These are phyloP conservation scores for Coregonus suidteri DNA, from an alignment of 2,797 vertebrate species.

Conservation along the genomic window DNA sequence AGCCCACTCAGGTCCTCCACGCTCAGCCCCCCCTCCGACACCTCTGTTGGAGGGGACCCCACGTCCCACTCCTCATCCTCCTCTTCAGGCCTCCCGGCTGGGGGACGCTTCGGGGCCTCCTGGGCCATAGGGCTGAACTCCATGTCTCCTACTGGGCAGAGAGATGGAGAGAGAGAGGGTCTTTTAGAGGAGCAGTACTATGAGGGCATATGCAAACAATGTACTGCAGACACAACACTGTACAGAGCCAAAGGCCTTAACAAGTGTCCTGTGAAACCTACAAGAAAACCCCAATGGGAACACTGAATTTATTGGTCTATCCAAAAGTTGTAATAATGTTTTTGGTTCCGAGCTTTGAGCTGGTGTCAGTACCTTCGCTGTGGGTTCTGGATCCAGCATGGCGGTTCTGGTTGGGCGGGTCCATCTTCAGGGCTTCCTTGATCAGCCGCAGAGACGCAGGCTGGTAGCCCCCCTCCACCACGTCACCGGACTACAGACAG, in stretches of 20 bases:
- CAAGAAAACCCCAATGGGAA: background rate
- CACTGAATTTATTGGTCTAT: background rate
- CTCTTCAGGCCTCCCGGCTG: slow-evolving; percentile 51
- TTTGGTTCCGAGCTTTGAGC: slow-evolving; percentile 3
- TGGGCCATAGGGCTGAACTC: slow-evolving; percentile 17
- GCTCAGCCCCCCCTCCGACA: slow-evolving; percentile 67
- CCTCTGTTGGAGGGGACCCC: slow-evolving; percentile 53
- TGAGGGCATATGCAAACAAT: background rate
- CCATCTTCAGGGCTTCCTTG: slow-evolving; percentile 79
- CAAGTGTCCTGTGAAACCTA: too few relatives aligned
- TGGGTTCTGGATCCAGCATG: slow-evolving; percentile 56
- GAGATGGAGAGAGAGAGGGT: background rate
- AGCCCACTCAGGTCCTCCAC: slow-evolving; percentile 74
- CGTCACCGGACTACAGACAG: slow-evolving; percentile 57
- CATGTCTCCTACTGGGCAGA: slow-evolving; percentile 47
- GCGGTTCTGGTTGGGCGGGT: slow-evolving; percentile 61
- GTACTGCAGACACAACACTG: too few relatives aligned
- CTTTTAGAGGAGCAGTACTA: background rate
- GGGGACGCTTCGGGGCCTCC: slow-evolving; percentile 53
- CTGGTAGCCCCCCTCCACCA: slow-evolving; percentile 66
- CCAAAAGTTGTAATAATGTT: background rate
- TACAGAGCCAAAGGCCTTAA: too few relatives aligned
- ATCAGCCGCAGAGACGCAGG: slow-evolving; percentile 76
- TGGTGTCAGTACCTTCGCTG: slow-evolving; percentile 64
- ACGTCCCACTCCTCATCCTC: slow-evolving; percentile 64